phyloP scores from a whole-genome alignment of 2,113 vertebrate genomes.

The Alethe castanea region DNA sequence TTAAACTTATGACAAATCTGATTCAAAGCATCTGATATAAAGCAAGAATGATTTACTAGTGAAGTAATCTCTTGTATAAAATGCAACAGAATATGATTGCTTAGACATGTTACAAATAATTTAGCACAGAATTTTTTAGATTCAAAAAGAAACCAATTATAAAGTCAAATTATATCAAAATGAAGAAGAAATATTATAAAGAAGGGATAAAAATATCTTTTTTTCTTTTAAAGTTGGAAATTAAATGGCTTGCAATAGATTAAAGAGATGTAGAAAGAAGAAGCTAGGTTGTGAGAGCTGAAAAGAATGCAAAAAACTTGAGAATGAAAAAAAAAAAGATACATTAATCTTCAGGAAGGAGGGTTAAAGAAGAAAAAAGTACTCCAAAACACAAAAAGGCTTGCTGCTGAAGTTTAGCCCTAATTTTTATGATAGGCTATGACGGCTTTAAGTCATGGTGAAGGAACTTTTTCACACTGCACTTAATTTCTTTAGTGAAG shows the following conservation, averaged over 20 bases:
- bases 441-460: background rate
- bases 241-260: background rate
- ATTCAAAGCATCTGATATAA: constrained; percentile 44
- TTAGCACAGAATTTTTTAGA: background rate
- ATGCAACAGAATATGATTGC: background rate
- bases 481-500: background rate
- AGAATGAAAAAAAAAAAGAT: background rate
- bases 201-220: background rate
- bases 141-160: background rate
- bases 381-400: background rate
- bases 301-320: background rate
- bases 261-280: background rate
- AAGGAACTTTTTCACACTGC: background rate
- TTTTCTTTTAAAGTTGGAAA: background rate
- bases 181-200: background rate
- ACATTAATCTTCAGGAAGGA: background rate
- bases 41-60: constrained; percentile 34
- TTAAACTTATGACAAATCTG: constrained; percentile 11
- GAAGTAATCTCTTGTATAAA: background rate
- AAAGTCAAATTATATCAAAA: background rate
- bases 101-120: constrained; percentile 10
- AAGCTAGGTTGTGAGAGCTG: background rate
- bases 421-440: background rate
- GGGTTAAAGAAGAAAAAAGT: background rate
- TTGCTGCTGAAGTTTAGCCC: background rate